A percentile compares a stretch with the other conserved stretches of the same genome.
phyloP scores from a whole-genome alignment of 2,113 vertebrate species.

The Pedetes capensis region DNA sequence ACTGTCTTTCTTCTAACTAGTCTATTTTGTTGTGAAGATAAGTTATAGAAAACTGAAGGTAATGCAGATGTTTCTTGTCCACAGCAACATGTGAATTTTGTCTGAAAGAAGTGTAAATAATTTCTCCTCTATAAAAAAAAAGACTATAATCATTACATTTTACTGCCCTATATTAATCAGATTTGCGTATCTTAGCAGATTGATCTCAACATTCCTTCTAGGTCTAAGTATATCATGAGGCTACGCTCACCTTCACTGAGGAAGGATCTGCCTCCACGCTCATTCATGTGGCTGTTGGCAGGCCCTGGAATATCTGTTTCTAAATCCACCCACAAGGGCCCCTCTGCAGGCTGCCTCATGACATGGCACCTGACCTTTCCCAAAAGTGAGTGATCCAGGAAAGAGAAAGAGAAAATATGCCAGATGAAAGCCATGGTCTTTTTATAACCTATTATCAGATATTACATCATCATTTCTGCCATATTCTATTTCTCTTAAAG shows the following conservation, averaged over 20 bases:
- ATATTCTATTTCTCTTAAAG: neutral
- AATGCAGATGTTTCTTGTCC: neutral
- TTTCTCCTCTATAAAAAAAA: neutral
- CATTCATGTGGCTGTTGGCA: neutral
- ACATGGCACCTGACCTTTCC: neutral
- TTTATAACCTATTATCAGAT: neutral
- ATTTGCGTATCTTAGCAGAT: neutral
- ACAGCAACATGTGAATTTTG: neutral
- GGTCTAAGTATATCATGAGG: neutral
- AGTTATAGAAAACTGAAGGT: too few species aligned
- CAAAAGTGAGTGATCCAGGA: neutral
- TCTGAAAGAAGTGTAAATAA: neutral
- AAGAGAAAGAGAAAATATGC: neutral
- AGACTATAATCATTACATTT: neutral
- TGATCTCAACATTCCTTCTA: neutral
- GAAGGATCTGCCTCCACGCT: neutral
- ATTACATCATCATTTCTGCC: neutral
- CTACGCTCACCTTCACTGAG: neutral
- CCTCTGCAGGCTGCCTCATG: neutral
- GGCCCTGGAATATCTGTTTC: too few species aligned
- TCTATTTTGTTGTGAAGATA: too few species aligned
- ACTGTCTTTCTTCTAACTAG: too few species aligned
- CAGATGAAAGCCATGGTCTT: neutral
- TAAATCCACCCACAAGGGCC: accelerated
- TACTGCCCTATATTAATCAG: neutral